These are phyloP conservation scores for Anabas testudineus DNA, from an alignment of 2,797 vertebrate species.

Conservation along the genomic window DNA sequence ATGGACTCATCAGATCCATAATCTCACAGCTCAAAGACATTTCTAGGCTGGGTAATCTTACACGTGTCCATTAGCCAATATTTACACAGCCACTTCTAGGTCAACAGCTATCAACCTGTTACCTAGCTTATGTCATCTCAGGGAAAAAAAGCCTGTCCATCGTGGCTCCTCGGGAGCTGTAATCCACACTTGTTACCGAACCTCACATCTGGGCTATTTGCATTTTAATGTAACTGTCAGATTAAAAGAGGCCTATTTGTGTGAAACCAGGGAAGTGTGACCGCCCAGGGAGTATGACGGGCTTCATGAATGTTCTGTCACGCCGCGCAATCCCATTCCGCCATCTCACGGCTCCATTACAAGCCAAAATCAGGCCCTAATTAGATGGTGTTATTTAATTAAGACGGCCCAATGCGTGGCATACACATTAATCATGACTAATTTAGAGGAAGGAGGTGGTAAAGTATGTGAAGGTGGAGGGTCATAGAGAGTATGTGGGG, in stretches of 20 bases:
- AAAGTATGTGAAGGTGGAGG: constrained; percentile 44
- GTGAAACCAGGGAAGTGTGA: constrained; percentile 70
- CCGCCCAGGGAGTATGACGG: constrained; percentile 71
- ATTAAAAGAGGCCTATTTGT: constrained; percentile 72
- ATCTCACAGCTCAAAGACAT: constrained; percentile 43
- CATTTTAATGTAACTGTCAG: constrained; percentile 84
- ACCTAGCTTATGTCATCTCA: constrained; percentile 56
- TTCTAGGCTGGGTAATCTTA: constrained; percentile 49
- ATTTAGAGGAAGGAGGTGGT: constrained; percentile 75
- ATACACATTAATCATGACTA: constrained; percentile 88
- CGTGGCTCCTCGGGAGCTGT: constrained; percentile 62
- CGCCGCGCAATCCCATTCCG: constrained; percentile 65
- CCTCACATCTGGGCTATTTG: constrained; percentile 80
- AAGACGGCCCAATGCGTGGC: constrained; percentile 83
- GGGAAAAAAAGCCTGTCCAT: constrained; percentile 24
- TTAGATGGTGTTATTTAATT: constrained; percentile 94
- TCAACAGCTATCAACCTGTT: constrained; percentile 75
- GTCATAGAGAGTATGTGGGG: constrained; percentile 10
- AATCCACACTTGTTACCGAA: constrained; percentile 78
- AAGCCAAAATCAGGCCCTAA: constrained; percentile 87
- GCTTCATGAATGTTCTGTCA: constrained; percentile 66
- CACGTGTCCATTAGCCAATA: constrained; percentile 51
- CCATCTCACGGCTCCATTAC: constrained; percentile 81
- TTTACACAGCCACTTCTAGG: constrained; percentile 69
- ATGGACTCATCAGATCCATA: constrained; percentile 54